Percentiles rank a stretch among this genome's conserved stretches.
Evolutionary conservation across 2,797 vertebrate species (phyloP).

Genomic region (Pygocentrus nattereri): DNA sequence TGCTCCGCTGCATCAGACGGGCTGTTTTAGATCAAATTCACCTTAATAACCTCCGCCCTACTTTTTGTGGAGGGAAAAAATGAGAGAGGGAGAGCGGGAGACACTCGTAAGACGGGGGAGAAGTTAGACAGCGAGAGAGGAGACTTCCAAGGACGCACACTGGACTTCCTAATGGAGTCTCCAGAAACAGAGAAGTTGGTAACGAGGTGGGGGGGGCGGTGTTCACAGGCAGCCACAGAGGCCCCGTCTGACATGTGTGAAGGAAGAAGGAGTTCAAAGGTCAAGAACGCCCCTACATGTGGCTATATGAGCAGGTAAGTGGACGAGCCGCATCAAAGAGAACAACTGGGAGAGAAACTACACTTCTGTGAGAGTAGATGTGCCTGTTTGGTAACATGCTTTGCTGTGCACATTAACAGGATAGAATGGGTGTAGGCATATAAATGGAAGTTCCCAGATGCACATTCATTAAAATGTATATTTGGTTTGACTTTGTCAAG

Average conservation of each 20-base stretch:
- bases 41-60: conserved; percentile 82
- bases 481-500: too few species aligned
- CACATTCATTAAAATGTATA: neutral
- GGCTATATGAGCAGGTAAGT: conserved; percentile 56
- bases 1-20: conserved; percentile 74
- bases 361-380: neutral
- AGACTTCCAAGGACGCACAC: conserved; percentile 81
- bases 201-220: conserved; percentile 61
- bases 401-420: neutral
- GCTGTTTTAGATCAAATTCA: conserved; percentile 83
- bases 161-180: conserved; percentile 79
- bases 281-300: conserved; percentile 56
- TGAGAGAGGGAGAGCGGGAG: conserved; percentile 58
- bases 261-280: conserved; percentile 49
- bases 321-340: conserved; percentile 1
- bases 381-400: neutral
- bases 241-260: conserved; percentile 43
- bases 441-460: neutral
- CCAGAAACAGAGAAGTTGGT: conserved; percentile 66
- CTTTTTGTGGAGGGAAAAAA: conserved; percentile 68
- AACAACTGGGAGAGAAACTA: neutral
- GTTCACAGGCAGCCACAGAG: conserved; percentile 67
- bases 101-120: conserved; percentile 63
- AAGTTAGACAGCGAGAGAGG: conserved; percentile 71
- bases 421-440: neutral